Conservation (phyloP, 2,888 invertebrate species). For the Spisula subtruncata region DNA sequence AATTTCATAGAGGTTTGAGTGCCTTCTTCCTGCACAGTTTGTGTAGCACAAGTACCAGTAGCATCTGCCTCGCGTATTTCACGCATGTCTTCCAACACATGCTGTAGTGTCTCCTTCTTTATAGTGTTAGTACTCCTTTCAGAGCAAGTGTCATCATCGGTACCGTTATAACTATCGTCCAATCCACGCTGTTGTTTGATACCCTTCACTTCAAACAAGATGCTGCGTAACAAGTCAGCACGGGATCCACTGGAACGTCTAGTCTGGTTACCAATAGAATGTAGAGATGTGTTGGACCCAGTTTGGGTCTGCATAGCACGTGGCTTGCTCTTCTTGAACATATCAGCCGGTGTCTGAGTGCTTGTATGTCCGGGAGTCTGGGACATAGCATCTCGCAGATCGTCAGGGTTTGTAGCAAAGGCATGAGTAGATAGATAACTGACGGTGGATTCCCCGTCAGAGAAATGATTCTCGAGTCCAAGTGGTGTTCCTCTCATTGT, state of each 20-base stretch:
- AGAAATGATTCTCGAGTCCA: slow-evolving; percentile 77
- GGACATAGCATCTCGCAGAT: slow-evolving; percentile 77
- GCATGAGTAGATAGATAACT: slow-evolving; percentile 80
- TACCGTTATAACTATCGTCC: slow-evolving; percentile 69
- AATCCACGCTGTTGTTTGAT: slow-evolving; percentile 82
- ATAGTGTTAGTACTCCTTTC: slow-evolving; percentile 77
- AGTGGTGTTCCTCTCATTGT: slow-evolving; percentile 78
- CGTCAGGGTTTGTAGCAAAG: slow-evolving; percentile 79
- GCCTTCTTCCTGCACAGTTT: slow-evolving; percentile 80
- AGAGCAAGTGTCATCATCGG: slow-evolving; percentile 76
- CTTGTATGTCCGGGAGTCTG: slow-evolving; percentile 83
- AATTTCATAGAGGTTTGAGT: slow-evolving; percentile 81
- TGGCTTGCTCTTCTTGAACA: slow-evolving; percentile 71
- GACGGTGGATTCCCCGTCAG: slow-evolving; percentile 81
- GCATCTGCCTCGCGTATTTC: slow-evolving; percentile 77
- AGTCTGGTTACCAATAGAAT: slow-evolving; percentile 82
- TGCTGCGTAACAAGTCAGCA: slow-evolving; percentile 79
- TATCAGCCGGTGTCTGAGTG: slow-evolving; percentile 80
- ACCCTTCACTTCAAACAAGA: slow-evolving; percentile 83
- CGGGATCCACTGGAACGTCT: slow-evolving; percentile 78
- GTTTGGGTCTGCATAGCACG: slow-evolving; percentile 79
- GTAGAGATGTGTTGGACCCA: slow-evolving; percentile 78
- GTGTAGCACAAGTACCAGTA: slow-evolving; percentile 77
- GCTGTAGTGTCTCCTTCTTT: slow-evolving; percentile 78
- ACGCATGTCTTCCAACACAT: slow-evolving; percentile 79